Conservation (phyloP, 2,888 invertebrate species). For the Pyrrhosoma nymphula region DNA sequence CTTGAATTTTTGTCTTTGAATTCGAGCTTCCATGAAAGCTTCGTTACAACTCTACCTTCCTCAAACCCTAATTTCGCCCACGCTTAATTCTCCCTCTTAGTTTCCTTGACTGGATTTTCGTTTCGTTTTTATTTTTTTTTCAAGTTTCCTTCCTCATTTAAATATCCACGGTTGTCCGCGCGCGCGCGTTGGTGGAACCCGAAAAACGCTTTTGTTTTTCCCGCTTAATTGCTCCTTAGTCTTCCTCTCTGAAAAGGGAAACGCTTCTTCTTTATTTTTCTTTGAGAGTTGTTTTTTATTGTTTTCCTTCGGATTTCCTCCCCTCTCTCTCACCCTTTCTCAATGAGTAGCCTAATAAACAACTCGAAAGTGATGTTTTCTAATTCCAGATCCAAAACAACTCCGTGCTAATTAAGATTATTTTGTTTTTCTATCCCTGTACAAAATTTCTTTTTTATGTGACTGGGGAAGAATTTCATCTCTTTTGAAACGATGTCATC, state of each 20-base stretch:
- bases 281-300: not conserved
- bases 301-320: not conserved
- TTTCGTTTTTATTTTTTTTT: not conserved
- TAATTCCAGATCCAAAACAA: not conserved
- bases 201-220: not conserved
- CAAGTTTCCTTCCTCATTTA: conserved; percentile 8
- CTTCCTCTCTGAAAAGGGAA: not conserved
- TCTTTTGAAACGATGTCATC: not conserved
- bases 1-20: not conserved
- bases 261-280: not conserved
- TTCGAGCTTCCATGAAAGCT: not conserved
- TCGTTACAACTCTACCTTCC: not conserved
- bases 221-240: not conserved
- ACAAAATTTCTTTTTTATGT: not conserved
- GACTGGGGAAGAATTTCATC: not conserved
- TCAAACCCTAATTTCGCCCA: not conserved
- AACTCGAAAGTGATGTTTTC: not conserved
- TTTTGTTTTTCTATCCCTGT: not conserved
- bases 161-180: not conserved
- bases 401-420: not conserved
- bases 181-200: not conserved
- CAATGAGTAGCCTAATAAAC: conserved; percentile 9
- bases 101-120: not conserved
- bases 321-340: not conserved
- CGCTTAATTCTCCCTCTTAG: not conserved